phyloP scores from a whole-genome alignment of 2,888 invertebrate genomes.

The Cataglyphis cursor region DNA sequence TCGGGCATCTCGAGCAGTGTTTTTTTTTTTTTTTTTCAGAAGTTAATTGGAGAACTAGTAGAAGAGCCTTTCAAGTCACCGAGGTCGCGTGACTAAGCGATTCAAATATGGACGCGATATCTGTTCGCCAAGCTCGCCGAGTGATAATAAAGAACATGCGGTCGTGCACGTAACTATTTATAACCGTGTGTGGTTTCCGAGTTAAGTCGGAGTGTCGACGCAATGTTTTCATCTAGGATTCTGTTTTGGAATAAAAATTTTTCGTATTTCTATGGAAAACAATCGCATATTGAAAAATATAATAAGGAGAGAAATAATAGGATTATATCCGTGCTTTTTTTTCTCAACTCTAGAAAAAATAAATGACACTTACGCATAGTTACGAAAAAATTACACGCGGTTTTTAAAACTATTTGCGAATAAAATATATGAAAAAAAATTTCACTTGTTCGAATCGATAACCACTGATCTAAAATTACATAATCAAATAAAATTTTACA shows the following conservation, averaged over 20 bases:
- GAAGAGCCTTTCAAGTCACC: conserved; percentile 65
- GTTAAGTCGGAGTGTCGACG: conserved; percentile 57
- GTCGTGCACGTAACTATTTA: conserved; percentile 68
- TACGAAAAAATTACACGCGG: not conserved
- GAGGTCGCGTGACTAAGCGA: conserved; percentile 76
- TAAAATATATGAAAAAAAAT: not conserved
- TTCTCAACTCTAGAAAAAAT: not conserved
- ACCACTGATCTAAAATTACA: conserved; percentile 18
- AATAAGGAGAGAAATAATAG: not conserved
- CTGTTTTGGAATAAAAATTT: conserved; percentile 11
- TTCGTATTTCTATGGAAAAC: not conserved
- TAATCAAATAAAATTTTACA: conserved; percentile 36
- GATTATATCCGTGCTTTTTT: not conserved
- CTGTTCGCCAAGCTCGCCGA: conserved; percentile 70
- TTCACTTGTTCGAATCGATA: not conserved
- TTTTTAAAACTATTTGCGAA: conserved; percentile 13
- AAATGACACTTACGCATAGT: not conserved
- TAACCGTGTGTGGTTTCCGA: conserved; percentile 66
- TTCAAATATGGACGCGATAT: conserved; percentile 74
- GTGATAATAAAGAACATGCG: conserved; percentile 72
- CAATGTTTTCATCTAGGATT: conserved; percentile 58
- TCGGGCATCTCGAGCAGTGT: conserved; percentile 2
- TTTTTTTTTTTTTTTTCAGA: conserved; percentile 26
- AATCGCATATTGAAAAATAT: not conserved
- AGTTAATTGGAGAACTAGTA: conserved; percentile 44